Conservation (phyloP, 2,888 invertebrate species). For the Drosophila macrothrix region DNA sequence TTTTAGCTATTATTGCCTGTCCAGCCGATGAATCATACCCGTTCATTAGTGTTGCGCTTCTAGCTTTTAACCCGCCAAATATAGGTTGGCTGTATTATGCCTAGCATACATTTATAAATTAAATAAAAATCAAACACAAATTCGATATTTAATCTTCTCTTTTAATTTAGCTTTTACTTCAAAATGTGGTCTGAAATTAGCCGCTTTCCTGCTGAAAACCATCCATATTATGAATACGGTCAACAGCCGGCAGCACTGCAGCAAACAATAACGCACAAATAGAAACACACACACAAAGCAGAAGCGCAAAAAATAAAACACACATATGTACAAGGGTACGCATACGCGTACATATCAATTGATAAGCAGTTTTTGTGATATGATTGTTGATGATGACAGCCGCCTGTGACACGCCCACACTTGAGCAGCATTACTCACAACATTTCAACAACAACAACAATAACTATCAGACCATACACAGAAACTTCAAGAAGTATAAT, state of each 20-base stretch:
- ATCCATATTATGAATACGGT: conserved; percentile 2
- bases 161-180: neutral
- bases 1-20: conserved; percentile 24
- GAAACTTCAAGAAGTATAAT: conserved; percentile 46
- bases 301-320: neutral
- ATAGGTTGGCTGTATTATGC: neutral
- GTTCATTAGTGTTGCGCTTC: conserved; percentile 6
- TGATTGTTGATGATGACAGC: conserved; percentile 49
- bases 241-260: conserved; percentile 16
- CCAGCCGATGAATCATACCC: conserved; percentile 25
- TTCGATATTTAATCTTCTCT: neutral
- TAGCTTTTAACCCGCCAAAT: neutral
- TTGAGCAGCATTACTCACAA: conserved; percentile 53
- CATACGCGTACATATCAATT: conserved; percentile 30
- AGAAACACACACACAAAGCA: neutral
- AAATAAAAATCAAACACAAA: neutral
- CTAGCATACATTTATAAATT: neutral
- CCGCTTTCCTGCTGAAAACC: conserved; percentile 3
- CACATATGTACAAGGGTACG: neutral
- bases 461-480: conserved; percentile 27
- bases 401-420: conserved; percentile 52
- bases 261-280: conserved; percentile 13
- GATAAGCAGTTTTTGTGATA: conserved; percentile 50
- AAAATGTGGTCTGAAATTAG: neutral
- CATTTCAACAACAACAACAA: conserved; percentile 10